These are phyloP conservation scores for Atethmia centrago DNA, from an alignment of 2,888 invertebrate species.

Conservation along the genomic window DNA sequence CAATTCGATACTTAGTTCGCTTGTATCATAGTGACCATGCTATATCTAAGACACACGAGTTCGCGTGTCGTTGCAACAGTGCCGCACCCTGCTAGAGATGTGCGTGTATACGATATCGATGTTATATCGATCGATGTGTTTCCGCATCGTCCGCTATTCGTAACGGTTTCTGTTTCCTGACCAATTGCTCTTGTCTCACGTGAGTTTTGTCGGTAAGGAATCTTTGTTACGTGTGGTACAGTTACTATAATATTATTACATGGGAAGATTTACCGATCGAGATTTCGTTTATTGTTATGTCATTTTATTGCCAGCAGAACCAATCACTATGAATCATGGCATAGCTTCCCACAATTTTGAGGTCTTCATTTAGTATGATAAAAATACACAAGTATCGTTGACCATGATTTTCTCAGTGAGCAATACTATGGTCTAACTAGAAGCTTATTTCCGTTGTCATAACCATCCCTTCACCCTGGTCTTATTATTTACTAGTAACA, in stretches of 20 bases:
- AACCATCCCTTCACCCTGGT: background rate
- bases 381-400: background rate
- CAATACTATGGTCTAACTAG: background rate
- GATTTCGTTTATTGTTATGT: slow-evolving; percentile 13
- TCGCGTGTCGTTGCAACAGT: slow-evolving; percentile 86
- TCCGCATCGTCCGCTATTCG: slow-evolving; percentile 74
- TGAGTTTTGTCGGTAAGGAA: slow-evolving; percentile 40
- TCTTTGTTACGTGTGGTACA: slow-evolving; percentile 39
- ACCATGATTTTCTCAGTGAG: background rate
- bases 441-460: background rate
- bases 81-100: slow-evolving; percentile 84
- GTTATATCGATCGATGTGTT: slow-evolving; percentile 74
- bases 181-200: slow-evolving; percentile 56
- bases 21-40: slow-evolving; percentile 49
- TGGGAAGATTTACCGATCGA: slow-evolving; percentile 33
- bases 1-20: slow-evolving; percentile 71
- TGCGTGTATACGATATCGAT: slow-evolving; percentile 79
- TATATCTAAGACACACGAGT: slow-evolving; percentile 66
- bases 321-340: background rate
- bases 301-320: slow-evolving; percentile 13
- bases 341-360: background rate
- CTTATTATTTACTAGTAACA: background rate
- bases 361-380: background rate
- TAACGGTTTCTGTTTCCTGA: slow-evolving; percentile 71
- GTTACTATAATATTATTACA: slow-evolving; percentile 21